Evolutionary conservation across 2,797 vertebrate genomes (phyloP), one percentile per base, ranked within the genome.

Genomic region (Clamator glandarius): DNA sequence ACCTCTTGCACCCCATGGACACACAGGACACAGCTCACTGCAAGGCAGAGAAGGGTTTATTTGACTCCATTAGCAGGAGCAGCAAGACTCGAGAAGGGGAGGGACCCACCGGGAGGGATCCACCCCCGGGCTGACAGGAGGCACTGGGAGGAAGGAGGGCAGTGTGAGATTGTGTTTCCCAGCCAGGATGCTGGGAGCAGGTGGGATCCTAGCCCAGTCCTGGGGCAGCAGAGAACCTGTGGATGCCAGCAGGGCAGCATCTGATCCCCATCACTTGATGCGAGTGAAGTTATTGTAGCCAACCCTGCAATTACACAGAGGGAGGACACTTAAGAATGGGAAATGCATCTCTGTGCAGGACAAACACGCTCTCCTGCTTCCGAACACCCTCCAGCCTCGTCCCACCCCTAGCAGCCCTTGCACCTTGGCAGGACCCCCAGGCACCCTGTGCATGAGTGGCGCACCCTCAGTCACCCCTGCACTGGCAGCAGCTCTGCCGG

Each of bases 341-440:
- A 26, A 20, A 20, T 9, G 15, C n/a, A 62, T 8, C 28, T 23
- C 6, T 29, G 58, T 42, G 19, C 0, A 1, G 4, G n/a, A 3
- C 8, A 35, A 50, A 23, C 1, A 5, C 51, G n/a, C 15, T 10
- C 9, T 15, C 4, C 39, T 12, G 1, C 17, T 5, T 21, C 41
- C 3, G 3, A 77, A 41, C 0, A 2, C 2, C 1, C 29, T 13
- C 39, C 35, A 15, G 33, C 15, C 12, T 33, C 3, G 1, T 4
- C 21, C 28, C 18, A 5, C 33, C 15, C 11, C 21, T 6, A 25
- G 69, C 41, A 44, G 14, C 8, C 1, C 48, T 28, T 48, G 28
- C 23, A 19, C 19, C 8, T 9, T 5, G 13, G 2, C 0, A 5
- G 20, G 21, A 69, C 5, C 68, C 24, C 26, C 5, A 0, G 15